Evolutionary conservation across 2,888 invertebrate genomes (phyloP).

Genomic region (Didymodactylos carnosus): DNA sequence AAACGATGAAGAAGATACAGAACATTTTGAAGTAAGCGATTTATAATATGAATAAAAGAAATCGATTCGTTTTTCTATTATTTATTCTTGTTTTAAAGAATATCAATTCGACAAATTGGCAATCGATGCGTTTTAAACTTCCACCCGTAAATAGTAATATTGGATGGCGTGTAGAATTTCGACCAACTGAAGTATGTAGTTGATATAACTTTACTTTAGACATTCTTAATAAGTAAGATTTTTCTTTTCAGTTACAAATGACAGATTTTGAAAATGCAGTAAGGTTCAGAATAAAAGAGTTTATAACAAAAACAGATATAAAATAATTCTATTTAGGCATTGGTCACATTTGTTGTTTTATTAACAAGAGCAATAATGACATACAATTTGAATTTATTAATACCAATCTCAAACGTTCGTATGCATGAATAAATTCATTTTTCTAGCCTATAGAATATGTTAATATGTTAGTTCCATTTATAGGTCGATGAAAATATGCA

Average conservation of each 20-base stretch:
- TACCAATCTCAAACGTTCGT: constrained; percentile 80
- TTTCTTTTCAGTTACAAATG: constrained; percentile 50
- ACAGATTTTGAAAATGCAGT: constrained; percentile 99
- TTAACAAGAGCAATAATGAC: constrained; percentile 86
- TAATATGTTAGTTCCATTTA: background rate
- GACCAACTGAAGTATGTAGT: constrained; percentile 41
- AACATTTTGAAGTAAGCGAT: constrained; percentile 73
- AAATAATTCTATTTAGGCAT: no score
- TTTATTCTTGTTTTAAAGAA: constrained; percentile 43
- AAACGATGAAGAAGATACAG: constrained; percentile 73
- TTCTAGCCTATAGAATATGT: background rate
- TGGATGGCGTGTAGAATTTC: constrained; percentile 97
- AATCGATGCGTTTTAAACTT: constrained; percentile 56
- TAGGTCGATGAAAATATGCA: constrained; percentile 57
- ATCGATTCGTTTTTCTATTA: background rate
- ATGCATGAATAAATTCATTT: constrained; percentile 18
- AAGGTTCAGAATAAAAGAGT: constrained; percentile 83
- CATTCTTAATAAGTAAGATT: constrained; percentile 14
- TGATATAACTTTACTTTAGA: background rate
- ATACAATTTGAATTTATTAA: constrained; percentile 78
- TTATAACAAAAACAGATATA: constrained; percentile 81
- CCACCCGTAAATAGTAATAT: constrained; percentile 69
- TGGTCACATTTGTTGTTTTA: constrained; percentile 87
- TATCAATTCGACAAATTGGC: constrained; percentile 97
- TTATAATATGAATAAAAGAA: background rate